Conservation (phyloP, 2,797 vertebrate species). For the Melanotaenia nigrans region DNA sequence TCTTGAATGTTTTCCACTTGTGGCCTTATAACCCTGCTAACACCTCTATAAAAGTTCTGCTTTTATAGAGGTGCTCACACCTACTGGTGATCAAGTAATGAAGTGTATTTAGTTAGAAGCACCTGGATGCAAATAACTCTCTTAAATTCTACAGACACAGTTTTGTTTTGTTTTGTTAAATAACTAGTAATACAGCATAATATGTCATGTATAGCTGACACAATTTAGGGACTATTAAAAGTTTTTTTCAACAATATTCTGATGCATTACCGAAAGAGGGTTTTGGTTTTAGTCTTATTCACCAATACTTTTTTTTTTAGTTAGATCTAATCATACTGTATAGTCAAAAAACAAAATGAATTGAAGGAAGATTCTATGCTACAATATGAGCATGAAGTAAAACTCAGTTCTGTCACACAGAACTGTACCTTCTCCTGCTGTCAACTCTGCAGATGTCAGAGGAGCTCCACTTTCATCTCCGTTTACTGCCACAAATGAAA, state of each 20-base stretch:
- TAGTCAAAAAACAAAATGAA: conserved; percentile 15
- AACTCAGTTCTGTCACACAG: conserved; percentile 13
- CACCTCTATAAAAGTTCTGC: too few relatives aligned
- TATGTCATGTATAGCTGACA: too few relatives aligned
- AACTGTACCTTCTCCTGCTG: conserved; percentile 45
- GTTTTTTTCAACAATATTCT: too few relatives aligned
- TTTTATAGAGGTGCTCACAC: too few relatives aligned
- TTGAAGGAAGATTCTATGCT: conserved; percentile 21
- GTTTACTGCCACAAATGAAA: conserved; percentile 65
- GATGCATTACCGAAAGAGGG: too few relatives aligned
- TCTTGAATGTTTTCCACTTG: too few relatives aligned
- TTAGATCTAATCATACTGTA: background rate
- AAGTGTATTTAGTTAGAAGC: too few relatives aligned
- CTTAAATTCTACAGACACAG: background rate
- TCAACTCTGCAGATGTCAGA: conserved; percentile 44
- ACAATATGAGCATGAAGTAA: conserved; percentile 30
- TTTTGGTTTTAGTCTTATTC: background rate
- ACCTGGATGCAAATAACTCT: too few relatives aligned
- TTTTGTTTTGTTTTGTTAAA: background rate
- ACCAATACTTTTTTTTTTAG: background rate
- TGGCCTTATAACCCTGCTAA: too few relatives aligned
- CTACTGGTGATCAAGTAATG: too few relatives aligned
- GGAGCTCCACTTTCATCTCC: conserved; percentile 66
- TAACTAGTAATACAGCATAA: too few relatives aligned
- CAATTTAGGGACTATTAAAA: too few relatives aligned